Percentiles rank a stretch among this genome's conserved stretches.
These are phyloP conservation scores for Sussaba pulchella DNA, from an alignment of 2,888 invertebrate species.

Conservation along the genomic window DNA sequence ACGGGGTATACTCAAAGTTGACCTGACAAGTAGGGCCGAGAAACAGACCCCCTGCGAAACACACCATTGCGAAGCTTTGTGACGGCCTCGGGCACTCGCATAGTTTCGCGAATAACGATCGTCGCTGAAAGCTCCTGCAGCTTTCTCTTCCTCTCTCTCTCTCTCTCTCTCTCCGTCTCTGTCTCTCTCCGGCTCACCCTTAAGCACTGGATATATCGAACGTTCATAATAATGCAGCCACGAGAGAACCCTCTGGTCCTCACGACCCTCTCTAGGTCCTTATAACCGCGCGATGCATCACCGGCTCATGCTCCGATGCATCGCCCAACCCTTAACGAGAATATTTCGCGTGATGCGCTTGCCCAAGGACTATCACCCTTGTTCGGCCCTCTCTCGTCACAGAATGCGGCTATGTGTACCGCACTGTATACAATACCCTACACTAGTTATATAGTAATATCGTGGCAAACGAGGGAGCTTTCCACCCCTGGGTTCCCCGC, in stretches of 20 bases:
- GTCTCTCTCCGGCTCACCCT: constrained; percentile 22
- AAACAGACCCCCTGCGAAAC: constrained; percentile 30
- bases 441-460: constrained; percentile 36
- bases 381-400: constrained; percentile 40
- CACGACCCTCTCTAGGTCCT: constrained; percentile 15
- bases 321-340: constrained; percentile 38
- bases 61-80: constrained; percentile 12
- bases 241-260: constrained; percentile 40
- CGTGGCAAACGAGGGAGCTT: constrained; percentile 23
- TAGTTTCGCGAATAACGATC: constrained; percentile 42
- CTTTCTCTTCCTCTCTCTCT: constrained; percentile 19
- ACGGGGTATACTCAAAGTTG: constrained; percentile 27
- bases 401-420: constrained; percentile 34
- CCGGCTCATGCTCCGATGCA: constrained; percentile 4
- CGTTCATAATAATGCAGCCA: constrained; percentile 52
- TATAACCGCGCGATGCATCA: constrained; percentile 16
- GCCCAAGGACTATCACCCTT: constrained; percentile 49
- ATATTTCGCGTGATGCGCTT: constrained; percentile 51
- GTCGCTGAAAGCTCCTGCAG: constrained; percentile 18
- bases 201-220: constrained; percentile 57
- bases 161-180: constrained; percentile 22
- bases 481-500: background rate
- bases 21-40: constrained; percentile 39
- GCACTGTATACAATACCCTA: constrained; percentile 9
- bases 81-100: constrained; percentile 42